Base-by-base conservation (phyloP, 2,113 vertebrate species). In the Blennius ocellaris region DNA sequence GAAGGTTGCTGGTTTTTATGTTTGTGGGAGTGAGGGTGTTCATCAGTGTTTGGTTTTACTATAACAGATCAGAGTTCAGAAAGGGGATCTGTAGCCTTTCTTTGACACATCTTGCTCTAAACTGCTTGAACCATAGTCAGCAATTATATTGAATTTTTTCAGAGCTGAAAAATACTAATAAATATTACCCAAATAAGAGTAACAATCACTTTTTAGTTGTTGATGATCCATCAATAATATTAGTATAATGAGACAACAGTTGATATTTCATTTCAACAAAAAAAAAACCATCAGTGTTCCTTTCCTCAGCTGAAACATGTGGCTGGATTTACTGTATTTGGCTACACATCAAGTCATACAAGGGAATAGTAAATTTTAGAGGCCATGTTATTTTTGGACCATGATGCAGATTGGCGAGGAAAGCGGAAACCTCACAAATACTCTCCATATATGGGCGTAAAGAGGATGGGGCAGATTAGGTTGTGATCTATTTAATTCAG, bases 401-500 rank as follows among this genome's bases (percentile, higher is more conserved):
- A 14, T 61, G 66, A 63, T 57, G 7, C 58, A 54, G 53, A 53
- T 49, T 85, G 73, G 78, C 52, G 68, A 9, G 53, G 80, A 63
- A 68, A 52, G 15, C 78, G 52, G 55, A 77, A 73, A 54, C 39
- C 66, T 39, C 47, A 48, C 61, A 70, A 79, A 73, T 82, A 52
- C 2, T 7, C 56, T 72, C 69, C 52, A 63, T 67, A 80, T 89
- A 85, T 64, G 76, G 52, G 40, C 8, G 52, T 54, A 77, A 88
- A 82, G 69, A 74, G 81, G 58, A 81, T 75, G 60, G 67, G 52
- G 36, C 53, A 88, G 78, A 85, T 86, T 82, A 88, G 71, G 66
- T 67, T 71, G 63, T 65, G 75, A 87, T 88, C 70, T 82, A 58
- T 80, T 87, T 81, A 68, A 78, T 81, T 88, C 84, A 81, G 67